Evolutionary conservation across 2,797 vertebrate species (phyloP).

Genomic region (Tokudaia muenninki): DNA sequence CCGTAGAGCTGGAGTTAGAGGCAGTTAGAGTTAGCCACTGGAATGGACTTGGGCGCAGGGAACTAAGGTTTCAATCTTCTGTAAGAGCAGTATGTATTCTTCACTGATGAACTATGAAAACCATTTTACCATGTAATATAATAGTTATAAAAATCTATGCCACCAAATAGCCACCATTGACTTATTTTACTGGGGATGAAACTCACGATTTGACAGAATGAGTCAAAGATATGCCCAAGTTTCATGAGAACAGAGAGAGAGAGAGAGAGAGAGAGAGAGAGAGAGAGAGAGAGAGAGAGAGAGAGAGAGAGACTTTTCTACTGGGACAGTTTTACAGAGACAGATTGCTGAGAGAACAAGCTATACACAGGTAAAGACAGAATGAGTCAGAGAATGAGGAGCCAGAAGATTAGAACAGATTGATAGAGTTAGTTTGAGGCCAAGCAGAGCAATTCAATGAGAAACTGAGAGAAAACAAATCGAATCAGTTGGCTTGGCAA

Average conservation of each 20-base stretch:
- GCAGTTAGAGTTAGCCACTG: not conserved
- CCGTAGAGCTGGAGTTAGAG: not conserved
- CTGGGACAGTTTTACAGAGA: too few relatives aligned
- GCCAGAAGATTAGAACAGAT: not conserved
- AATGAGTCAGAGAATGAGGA: not conserved
- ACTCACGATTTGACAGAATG: not conserved
- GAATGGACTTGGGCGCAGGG: not conserved
- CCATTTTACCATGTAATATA: constrained; percentile 22
- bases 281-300: too few relatives aligned
- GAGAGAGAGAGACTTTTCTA: too few relatives aligned
- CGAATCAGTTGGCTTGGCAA: too few relatives aligned
- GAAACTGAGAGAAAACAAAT: too few relatives aligned
- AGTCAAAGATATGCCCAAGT: not conserved
- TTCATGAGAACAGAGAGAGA: not conserved
- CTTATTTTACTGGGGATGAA: not conserved
- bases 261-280: not conserved
- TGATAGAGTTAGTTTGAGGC: not conserved
- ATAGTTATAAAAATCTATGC: not conserved
- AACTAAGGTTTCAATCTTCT: not conserved
- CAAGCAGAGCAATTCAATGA: too few relatives aligned
- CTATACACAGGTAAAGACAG: not conserved
- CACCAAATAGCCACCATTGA: not conserved
- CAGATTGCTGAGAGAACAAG: too few relatives aligned
- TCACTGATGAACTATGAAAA: not conserved
- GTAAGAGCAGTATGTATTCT: not conserved